phyloP scores from a whole-genome alignment of 2,888 invertebrate genomes.

The Agriopis aurantiaria region DNA sequence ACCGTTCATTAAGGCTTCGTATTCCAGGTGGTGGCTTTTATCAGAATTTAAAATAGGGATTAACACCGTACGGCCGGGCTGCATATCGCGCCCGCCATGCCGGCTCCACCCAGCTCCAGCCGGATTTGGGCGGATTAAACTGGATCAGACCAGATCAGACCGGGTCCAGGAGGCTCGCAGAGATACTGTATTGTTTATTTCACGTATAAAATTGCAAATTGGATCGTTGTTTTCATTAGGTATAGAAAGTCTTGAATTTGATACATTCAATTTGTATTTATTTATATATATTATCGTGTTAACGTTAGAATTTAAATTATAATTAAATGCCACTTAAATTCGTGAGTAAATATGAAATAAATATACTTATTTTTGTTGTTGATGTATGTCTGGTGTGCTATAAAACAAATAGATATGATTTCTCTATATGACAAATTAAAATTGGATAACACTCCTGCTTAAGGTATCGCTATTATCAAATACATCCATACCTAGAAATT shows the following conservation, averaged over 20 bases:
- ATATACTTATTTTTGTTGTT: not conserved
- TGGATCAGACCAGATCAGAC: conserved; percentile 56
- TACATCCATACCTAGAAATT: too few relatives aligned
- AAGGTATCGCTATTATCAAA: too few relatives aligned
- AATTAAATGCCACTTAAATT: not conserved
- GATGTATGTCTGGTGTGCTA: not conserved
- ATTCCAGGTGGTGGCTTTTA: conserved; percentile 78
- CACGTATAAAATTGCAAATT: conserved; percentile 72
- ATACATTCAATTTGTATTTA: conserved; percentile 9
- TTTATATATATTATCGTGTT: not conserved
- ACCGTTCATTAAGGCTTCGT: conserved; percentile 50
- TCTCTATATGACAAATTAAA: too few relatives aligned
- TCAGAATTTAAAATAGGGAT: conserved; percentile 84
- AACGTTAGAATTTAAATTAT: not conserved
- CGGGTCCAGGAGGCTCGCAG: conserved; percentile 67
- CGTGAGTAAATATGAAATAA: not conserved
- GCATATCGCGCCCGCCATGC: conserved; percentile 72
- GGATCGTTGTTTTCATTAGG: conserved; percentile 62
- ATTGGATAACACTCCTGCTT: too few relatives aligned
- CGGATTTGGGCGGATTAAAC: conserved; percentile 74
- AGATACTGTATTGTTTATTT: conserved; percentile 83
- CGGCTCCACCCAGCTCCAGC: conserved; percentile 58
- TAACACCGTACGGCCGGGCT: conserved; percentile 76
- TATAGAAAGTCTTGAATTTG: conserved; percentile 36
- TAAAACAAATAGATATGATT: not conserved